Conservation (phyloP, 2,113 vertebrate species). For the Tamias sibiricus region DNA sequence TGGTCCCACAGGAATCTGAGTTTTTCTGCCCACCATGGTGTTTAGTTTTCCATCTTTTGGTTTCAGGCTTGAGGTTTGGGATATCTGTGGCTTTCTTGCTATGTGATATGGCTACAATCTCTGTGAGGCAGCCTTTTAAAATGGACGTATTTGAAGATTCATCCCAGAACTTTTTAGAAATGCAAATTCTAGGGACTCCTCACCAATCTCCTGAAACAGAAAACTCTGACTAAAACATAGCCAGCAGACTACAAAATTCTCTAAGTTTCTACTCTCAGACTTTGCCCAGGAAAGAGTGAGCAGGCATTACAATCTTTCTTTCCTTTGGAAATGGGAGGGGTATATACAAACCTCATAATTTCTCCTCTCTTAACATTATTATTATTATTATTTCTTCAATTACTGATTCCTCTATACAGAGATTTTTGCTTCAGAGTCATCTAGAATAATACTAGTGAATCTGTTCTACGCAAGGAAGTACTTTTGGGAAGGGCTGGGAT, state of each 20-base stretch:
- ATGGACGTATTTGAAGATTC: neutral
- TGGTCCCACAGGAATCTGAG: neutral
- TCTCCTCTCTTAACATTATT: neutral
- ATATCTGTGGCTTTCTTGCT: neutral
- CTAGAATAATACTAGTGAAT: neutral
- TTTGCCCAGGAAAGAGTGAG: neutral
- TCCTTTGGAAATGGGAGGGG: neutral
- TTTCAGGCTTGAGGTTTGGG: neutral
- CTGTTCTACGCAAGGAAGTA: conserved; percentile 5
- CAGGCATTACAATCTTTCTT: neutral
- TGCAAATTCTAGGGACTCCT: neutral
- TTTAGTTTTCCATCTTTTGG: neutral
- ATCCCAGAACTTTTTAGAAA: neutral
- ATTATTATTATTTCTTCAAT: neutral
- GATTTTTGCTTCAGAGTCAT: neutral
- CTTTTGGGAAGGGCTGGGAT: neutral
- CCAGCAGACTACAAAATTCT: neutral
- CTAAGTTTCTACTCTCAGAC: neutral
- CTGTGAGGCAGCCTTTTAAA: neutral
- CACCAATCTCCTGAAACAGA: neutral
- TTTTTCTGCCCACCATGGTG: neutral
- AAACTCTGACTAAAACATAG: neutral
- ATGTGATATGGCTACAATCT: neutral
- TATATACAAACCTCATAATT: neutral
- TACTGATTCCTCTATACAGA: neutral